phyloP scores from a whole-genome alignment of 2,113 vertebrate genomes.

The Donacobius atricapilla region DNA sequence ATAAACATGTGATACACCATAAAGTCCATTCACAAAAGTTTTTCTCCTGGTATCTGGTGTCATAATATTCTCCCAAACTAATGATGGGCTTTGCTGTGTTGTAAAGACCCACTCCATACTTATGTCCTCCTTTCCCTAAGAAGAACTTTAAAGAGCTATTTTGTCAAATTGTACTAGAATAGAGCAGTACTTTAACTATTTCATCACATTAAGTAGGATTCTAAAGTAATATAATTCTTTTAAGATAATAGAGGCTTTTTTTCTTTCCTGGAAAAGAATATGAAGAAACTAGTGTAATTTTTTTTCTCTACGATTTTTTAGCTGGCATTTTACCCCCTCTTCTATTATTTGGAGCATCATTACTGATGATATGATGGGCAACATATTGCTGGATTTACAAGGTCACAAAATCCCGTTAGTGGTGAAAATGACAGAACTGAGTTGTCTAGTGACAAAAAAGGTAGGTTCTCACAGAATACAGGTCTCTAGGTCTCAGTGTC shows the following conservation, averaged over 20 bases:
- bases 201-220: slow-evolving; percentile 11
- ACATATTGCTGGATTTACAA: slow-evolving; percentile 70
- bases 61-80: background rate
- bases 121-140: background rate
- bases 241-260: slow-evolving; percentile 37
- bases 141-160: slow-evolving; percentile 8
- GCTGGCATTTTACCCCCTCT: background rate
- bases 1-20: background rate
- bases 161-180: background rate
- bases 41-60: background rate
- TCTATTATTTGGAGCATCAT: slow-evolving; percentile 32
- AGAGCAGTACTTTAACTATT: slow-evolving; percentile 29
- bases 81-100: background rate
- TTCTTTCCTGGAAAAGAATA: slow-evolving; percentile 15
- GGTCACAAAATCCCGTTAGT: slow-evolving; percentile 73
- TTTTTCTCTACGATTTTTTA: background rate
- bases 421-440: slow-evolving; percentile 62
- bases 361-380: slow-evolving; percentile 56
- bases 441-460: slow-evolving; percentile 55
- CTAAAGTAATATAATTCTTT: slow-evolving; percentile 18
- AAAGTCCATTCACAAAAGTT: background rate
- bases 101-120: background rate
- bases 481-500: slow-evolving; percentile 2
- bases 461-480: background rate
- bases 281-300: slow-evolving; percentile 19